Conservation (phyloP, 2,888 invertebrate genomes). For the Drosophila flavopinicola region DNA sequence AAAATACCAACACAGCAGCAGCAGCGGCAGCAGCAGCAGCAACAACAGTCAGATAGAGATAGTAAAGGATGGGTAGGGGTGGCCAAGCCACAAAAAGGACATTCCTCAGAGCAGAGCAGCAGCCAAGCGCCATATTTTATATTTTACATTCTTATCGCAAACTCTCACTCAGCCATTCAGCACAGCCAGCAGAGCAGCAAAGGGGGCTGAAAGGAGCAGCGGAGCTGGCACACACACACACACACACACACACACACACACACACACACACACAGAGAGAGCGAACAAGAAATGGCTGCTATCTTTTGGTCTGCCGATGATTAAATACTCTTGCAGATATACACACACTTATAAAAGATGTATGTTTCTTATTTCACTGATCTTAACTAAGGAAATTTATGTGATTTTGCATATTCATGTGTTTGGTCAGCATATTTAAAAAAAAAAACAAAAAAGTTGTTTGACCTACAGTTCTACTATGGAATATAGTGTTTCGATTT, state of each 20-base stretch:
- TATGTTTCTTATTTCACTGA: too few species aligned
- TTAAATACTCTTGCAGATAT: slow-evolving; percentile 1
- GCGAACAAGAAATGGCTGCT: slow-evolving; percentile 1
- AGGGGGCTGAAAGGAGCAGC: not conserved
- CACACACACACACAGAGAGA: slow-evolving; percentile 5
- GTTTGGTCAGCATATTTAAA: too few species aligned
- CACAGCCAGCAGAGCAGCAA: slow-evolving; percentile 21
- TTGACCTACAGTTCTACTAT: too few species aligned
- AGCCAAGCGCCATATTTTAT: slow-evolving; percentile 82
- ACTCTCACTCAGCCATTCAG: slow-evolving; percentile 78
- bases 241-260: slow-evolving; percentile 19
- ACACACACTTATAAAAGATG: not conserved
- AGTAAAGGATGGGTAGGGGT: slow-evolving; percentile 21
- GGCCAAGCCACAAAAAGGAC: slow-evolving; percentile 81
- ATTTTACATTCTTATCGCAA: slow-evolving; percentile 85
- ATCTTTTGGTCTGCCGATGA: slow-evolving; percentile 5
- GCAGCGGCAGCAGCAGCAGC: slow-evolving; percentile 36
- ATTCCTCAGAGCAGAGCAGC: slow-evolving; percentile 78
- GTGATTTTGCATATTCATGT: too few species aligned
- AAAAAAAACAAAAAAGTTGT: too few species aligned
- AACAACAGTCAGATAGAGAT: slow-evolving; percentile 49
- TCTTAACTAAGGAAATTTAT: too few species aligned
- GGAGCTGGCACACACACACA: slow-evolving; percentile 25
- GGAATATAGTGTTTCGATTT: too few species aligned
- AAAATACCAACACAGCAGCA: slow-evolving; percentile 72